Evolutionary conservation across 2,888 invertebrate species (phyloP).

Genomic region (Lepidocyrtoides sp.): DNA sequence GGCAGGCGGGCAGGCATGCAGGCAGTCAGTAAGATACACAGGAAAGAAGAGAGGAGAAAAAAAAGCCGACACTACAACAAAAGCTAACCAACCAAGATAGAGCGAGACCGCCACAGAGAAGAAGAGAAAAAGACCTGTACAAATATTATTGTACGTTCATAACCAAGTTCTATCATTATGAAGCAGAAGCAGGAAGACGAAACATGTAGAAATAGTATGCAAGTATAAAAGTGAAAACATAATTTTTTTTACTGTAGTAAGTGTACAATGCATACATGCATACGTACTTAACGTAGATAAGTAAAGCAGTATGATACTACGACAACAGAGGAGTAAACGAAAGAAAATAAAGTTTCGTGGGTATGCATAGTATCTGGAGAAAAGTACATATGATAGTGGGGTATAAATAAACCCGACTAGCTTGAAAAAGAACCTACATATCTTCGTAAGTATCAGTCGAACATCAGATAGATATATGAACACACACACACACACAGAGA

Average conservation of each 20-base stretch:
- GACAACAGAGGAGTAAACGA: constrained; percentile 10
- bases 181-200: not conserved
- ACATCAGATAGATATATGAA: constrained; percentile 11
- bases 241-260: constrained; percentile 46
- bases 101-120: constrained; percentile 58
- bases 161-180: not conserved
- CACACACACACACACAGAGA: not conserved
- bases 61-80: constrained; percentile 20
- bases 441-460: not conserved
- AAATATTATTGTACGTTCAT: constrained; percentile 53
- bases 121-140: constrained; percentile 36
- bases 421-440: constrained; percentile 17
- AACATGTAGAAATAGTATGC: not conserved
- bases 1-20: not conserved
- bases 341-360: not conserved
- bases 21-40: constrained; percentile 19
- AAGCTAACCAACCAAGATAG: constrained; percentile 74
- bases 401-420: not conserved
- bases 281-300: constrained; percentile 20
- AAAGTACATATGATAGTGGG: not conserved
- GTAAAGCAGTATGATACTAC: constrained; percentile 19
- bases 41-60: not conserved
- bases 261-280: not conserved
- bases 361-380: not conserved
- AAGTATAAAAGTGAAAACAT: not conserved